Percentiles rank a stretch among this genome's conserved stretches.
Conservation (phyloP, 2,113 vertebrate genomes). For the Formicarius rufipectus region DNA sequence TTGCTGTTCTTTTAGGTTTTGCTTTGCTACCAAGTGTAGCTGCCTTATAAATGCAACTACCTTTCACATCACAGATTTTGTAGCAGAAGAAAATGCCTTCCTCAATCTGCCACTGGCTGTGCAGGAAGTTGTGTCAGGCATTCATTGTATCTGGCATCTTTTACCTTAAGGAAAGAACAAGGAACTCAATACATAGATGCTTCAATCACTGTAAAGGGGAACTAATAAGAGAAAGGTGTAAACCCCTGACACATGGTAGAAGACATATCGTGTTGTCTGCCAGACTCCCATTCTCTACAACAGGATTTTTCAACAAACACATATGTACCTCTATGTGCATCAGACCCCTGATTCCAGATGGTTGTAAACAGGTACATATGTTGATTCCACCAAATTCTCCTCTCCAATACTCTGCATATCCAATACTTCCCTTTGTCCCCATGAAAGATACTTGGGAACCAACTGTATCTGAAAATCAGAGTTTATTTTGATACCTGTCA, state of each 20-base stretch:
- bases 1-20: neutral
- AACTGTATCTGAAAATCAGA: neutral
- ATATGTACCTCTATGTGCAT: neutral
- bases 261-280: rapidly evolving
- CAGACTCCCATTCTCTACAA: neutral
- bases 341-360: neutral
- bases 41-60: neutral
- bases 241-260: neutral
- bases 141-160: neutral
- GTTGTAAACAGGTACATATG: neutral
- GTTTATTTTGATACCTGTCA: neutral
- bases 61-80: neutral
- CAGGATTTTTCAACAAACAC: neutral
- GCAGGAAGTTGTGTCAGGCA: rapidly evolving
- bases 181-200: neutral
- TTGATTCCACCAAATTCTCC: neutral
- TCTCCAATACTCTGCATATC: neutral
- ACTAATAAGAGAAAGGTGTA: neutral
- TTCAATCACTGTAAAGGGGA: neutral
- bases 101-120: neutral
- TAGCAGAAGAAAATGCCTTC: neutral
- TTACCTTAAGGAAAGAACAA: neutral
- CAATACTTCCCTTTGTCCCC: neutral
- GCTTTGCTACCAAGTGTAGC: neutral
- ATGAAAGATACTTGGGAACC: neutral